phyloP scores from a whole-genome alignment of 2,113 vertebrate genomes.

The Ammodytes dubius region DNA sequence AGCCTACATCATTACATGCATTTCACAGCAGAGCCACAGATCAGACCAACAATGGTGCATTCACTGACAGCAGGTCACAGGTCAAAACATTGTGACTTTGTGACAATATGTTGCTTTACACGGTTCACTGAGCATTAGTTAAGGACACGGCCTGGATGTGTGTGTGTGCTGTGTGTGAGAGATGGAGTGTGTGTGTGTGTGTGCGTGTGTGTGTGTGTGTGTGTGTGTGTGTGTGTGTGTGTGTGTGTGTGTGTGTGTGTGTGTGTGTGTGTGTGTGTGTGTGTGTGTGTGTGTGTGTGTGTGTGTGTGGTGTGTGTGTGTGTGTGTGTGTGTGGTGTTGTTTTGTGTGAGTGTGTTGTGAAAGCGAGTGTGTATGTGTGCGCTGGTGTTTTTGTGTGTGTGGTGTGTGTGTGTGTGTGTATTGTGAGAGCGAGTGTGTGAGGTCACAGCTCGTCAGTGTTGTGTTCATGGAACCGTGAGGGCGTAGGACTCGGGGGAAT shows the following conservation, averaged over 20 bases:
- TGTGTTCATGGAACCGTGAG: background rate
- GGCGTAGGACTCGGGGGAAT: background rate
- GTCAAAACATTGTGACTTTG: conserved; percentile 22
- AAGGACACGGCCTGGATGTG: background rate
- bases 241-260: no score
- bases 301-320: no score
- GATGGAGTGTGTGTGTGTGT: no score
- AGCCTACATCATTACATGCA: no score
- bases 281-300: background rate
- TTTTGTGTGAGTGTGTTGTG: no score
- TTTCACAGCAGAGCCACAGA: background rate
- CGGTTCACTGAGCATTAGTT: conserved; percentile 27
- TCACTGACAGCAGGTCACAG: conserved; percentile 34
- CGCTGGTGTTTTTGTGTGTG: no score
- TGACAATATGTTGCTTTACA: background rate
- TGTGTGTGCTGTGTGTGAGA: background rate
- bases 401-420: background rate
- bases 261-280: background rate
- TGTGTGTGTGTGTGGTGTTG: no score
- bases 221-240: no score
- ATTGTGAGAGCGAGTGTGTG: background rate
- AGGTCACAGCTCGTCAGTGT: conserved; percentile 14
- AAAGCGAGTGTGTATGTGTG: no score
- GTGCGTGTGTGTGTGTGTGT: no score
- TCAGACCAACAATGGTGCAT: conserved; percentile 6